These are phyloP conservation scores for Pristionchus exspectatus DNA, from an alignment of 2,888 invertebrate genomes.

Conservation along the genomic window DNA sequence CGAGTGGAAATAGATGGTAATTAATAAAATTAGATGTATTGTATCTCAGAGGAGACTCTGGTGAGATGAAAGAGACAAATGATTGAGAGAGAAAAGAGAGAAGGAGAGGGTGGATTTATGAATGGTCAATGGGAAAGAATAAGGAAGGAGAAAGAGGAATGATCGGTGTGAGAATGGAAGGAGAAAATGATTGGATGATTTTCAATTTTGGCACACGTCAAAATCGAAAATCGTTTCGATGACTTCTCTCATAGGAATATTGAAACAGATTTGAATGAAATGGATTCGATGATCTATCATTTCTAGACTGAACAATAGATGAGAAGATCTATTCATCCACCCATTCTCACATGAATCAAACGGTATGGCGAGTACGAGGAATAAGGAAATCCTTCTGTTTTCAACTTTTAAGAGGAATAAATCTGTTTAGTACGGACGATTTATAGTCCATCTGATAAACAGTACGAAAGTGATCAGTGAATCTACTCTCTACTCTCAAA, in stretches of 20 bases:
- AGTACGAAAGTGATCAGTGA: neutral
- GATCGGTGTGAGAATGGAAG: neutral
- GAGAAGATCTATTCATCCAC: too few species aligned
- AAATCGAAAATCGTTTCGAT: neutral
- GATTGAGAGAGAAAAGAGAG: neutral
- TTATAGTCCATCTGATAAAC: too few species aligned
- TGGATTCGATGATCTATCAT: too few species aligned
- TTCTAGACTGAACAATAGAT: too few species aligned
- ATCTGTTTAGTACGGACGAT: too few species aligned
- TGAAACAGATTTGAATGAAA: neutral
- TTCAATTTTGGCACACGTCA: neutral
- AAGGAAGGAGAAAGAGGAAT: neutral
- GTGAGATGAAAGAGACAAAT: neutral
- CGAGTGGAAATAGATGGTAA: constrained; percentile 29
- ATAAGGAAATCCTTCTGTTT: too few species aligned
- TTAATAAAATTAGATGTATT: constrained; percentile 40
- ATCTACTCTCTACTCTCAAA: neutral
- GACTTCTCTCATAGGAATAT: neutral
- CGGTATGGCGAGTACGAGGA: too few species aligned
- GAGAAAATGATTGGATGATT: neutral
- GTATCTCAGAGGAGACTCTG: neutral
- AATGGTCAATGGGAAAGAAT: neutral
- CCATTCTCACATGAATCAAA: too few species aligned
- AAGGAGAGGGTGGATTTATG: neutral
- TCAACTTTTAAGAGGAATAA: too few species aligned